Evolutionary conservation across 1,140 invertebrate species (phyloP).

Genomic region (Eurosta solidaginis): DNA sequence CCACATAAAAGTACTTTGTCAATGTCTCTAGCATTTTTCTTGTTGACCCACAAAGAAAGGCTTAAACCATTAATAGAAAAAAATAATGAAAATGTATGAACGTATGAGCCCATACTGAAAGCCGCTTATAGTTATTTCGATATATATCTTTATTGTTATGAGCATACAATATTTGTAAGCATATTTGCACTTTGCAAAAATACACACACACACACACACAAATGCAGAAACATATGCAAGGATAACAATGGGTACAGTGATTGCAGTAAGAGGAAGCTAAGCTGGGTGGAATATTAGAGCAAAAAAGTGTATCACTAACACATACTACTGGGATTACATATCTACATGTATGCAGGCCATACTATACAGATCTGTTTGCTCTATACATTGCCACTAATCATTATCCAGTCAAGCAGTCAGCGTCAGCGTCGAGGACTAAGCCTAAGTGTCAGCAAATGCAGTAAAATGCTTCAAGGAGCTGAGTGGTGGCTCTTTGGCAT

Average conservation of each 20-base stretch:
- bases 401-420: conserved; percentile 26
- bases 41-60: conserved; percentile 28
- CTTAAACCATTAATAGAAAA: conserved; percentile 15
- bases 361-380: no score
- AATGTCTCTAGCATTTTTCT: neutral
- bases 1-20: neutral
- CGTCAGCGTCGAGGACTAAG: neutral
- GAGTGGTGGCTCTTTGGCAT: neutral
- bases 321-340: neutral
- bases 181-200: conserved; percentile 3
- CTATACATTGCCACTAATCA: neutral
- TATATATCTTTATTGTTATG: conserved; percentile 19
- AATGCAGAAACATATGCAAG: neutral
- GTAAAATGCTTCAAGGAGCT: conserved; percentile 3
- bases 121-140: conserved; percentile 25
- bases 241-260: neutral
- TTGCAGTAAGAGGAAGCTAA: neutral
- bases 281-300: conserved; percentile 12
- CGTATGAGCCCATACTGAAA: neutral
- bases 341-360: neutral
- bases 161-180: conserved; percentile 21
- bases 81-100: neutral
- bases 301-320: conserved; percentile 15
- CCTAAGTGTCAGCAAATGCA: conserved; percentile 17
- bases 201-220: neutral